Percentiles rank a stretch among this genome's conserved stretches.
Conservation (phyloP, 2,113 vertebrate genomes). For the Carassius auratus region DNA sequence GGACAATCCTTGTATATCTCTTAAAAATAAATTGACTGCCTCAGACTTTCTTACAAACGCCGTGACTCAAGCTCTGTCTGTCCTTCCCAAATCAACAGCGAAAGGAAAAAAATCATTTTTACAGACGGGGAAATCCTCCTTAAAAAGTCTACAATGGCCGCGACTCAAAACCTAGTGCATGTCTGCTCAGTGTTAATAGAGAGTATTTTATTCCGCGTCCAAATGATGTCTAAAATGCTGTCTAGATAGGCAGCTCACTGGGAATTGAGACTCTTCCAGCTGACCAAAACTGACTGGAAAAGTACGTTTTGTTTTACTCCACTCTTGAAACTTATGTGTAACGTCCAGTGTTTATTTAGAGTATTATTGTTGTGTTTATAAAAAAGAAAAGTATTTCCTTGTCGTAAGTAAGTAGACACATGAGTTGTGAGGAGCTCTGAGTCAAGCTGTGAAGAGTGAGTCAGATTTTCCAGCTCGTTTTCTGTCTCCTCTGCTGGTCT, state of each 20-base stretch:
- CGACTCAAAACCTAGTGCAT: background rate
- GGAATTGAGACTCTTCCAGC: background rate
- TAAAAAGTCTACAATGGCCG: background rate
- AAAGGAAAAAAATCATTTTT: background rate
- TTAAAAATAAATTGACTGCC: background rate
- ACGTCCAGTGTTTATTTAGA: background rate
- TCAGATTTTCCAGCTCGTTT: slow-evolving; percentile 75
- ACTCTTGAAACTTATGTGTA: background rate
- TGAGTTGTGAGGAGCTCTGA: slow-evolving; percentile 51
- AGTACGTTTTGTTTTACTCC: background rate
- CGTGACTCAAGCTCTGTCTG: background rate
- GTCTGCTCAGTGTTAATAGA: background rate
- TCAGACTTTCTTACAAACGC: too few relatives aligned
- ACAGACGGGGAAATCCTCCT: background rate
- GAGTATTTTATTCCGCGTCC: background rate
- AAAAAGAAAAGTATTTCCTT: background rate
- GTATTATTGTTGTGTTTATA: background rate
- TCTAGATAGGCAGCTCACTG: background rate
- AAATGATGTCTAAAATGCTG: background rate
- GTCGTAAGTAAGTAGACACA: slow-evolving; percentile 38
- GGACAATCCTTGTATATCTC: background rate
- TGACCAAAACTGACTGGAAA: background rate
- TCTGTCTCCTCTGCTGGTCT: background rate
- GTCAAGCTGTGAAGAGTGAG: slow-evolving; percentile 58
- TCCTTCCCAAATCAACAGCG: background rate